These are phyloP conservation scores for Helleia helle DNA, from an alignment of 2,888 invertebrate species.

Conservation along the genomic window DNA sequence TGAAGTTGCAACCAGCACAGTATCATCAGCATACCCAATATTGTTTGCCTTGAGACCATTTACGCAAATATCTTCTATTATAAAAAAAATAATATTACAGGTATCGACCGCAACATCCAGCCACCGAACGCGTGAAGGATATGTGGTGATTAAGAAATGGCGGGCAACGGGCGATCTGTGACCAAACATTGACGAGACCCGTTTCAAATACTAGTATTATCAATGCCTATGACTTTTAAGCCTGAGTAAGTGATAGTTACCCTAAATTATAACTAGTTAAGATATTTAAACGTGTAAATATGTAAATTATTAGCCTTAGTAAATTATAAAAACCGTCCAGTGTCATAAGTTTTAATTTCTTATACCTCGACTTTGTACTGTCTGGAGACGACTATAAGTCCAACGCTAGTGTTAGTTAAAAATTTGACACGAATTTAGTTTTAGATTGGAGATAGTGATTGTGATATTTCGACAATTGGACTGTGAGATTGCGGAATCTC, in stretches of 20 bases:
- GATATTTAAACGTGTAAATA: conserved; percentile 45
- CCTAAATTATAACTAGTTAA: conserved; percentile 12
- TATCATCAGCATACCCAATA: no score
- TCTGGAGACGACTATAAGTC: no score
- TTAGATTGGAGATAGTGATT: no score
- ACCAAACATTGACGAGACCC: conserved; percentile 4
- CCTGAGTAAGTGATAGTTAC: conserved; percentile 13
- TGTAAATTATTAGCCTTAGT: conserved; percentile 38
- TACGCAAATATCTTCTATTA: no score
- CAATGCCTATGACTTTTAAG: conserved; percentile 12
- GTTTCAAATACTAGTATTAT: conserved; percentile 18
- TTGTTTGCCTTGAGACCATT: no score
- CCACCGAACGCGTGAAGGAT: conserved; percentile 67
- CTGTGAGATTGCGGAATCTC: no score
- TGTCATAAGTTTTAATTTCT: conserved; percentile 43
- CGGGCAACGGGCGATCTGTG: conserved; percentile 5
- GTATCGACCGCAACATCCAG: conserved; percentile 62
- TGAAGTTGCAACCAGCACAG: no score
- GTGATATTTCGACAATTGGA: no score
- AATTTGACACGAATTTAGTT: no score
- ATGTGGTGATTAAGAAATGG: conserved; percentile 63
- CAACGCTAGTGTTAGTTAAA: no score
- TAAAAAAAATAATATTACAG: conserved; percentile 35
- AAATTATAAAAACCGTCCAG: conserved; percentile 43
- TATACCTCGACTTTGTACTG: conserved; percentile 16